Conservation (phyloP, 2,113 vertebrate species). For the Ophiodon elongatus region DNA sequence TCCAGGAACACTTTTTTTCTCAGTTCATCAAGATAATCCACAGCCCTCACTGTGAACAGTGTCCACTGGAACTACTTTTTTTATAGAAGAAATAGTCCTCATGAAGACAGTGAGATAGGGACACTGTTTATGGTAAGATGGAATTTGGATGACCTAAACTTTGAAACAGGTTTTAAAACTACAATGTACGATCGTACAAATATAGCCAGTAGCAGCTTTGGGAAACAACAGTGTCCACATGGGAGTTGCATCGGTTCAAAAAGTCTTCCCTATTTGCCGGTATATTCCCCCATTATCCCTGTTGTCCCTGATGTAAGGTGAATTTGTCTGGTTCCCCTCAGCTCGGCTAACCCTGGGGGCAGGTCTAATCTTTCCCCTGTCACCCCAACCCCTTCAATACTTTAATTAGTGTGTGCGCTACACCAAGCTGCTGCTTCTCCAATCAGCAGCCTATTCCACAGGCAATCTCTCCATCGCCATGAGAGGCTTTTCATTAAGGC, state of each 20-base stretch:
- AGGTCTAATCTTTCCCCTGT: slow-evolving; percentile 66
- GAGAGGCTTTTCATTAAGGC: slow-evolving; percentile 81
- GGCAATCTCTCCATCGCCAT: slow-evolving; percentile 76
- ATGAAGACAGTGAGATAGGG: background rate
- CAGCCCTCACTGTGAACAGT: background rate
- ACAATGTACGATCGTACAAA: background rate
- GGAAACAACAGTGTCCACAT: background rate
- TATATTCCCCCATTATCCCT: slow-evolving; percentile 19
- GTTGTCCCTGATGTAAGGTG: slow-evolving; percentile 30
- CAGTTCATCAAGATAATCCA: slow-evolving; percentile 18
- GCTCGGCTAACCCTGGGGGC: slow-evolving; percentile 34
- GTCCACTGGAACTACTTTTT: slow-evolving; percentile 2
- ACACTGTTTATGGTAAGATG: slow-evolving; percentile 12
- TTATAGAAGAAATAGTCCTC: background rate
- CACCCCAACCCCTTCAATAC: slow-evolving; percentile 58
- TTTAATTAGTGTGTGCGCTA: slow-evolving; percentile 73
- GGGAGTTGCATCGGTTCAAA: background rate
- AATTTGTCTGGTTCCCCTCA: slow-evolving; percentile 36
- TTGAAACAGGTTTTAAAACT: background rate
- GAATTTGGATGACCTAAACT: background rate
- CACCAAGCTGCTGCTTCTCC: slow-evolving; percentile 68
- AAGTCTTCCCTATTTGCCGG: background rate
- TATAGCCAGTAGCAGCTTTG: slow-evolving; percentile 5
- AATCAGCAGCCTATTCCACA: slow-evolving; percentile 75
- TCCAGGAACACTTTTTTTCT: slow-evolving; percentile 8